Base-by-base conservation (phyloP, 2,888 invertebrate genomes). In the Siphlonurus alternatus region DNA sequence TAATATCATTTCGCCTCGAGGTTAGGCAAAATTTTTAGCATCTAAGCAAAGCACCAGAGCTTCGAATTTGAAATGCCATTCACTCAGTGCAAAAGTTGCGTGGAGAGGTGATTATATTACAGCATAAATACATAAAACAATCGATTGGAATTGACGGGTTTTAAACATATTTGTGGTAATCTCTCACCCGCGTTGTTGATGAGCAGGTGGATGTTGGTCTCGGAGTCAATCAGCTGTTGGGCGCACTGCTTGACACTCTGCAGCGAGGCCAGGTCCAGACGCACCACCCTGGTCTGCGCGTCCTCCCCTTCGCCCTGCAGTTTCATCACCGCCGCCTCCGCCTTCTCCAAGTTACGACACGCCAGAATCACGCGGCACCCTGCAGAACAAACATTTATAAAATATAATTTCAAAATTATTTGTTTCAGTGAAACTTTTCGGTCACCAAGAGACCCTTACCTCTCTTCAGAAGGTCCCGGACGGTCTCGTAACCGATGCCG, bases 201-300 rank as follows among this genome's bases (percentile, higher is more conserved):
- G 1, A 70, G 66, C 54, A 69, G 67, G 61, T 70, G 66, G n/a
- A 70, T 61, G 51, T 64, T 66, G 1, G 67, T 64, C 59, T 67
- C 69, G 59, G 67, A 67, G 7, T 25, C n/a, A 1, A 64, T 66
- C 38, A 70, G 66, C 19, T 69, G 65, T 38, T 66, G 68, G 15
- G 78, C 81, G 69, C 84, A 86, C 64, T 76, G 74, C 18, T 78
- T 72, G 0, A 86, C 79, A 23, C 83, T 83, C 1, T 73, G 72
- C 5, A 84, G 70, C 66, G 80, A 81, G 25, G 77, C 74, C 2
- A 86, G 73, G 70, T 86, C 81, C 54, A 81, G 70, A 56, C 70
- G n/a, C 24, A 25, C 25, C 19, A 61, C 25, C n/a, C 38, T 23
- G 1, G 38, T 23, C 2, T 24, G 23, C 23, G 25, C 25, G 18